phyloP scores from a whole-genome alignment of 2,113 vertebrate species.

The Calyptomena viridis region DNA sequence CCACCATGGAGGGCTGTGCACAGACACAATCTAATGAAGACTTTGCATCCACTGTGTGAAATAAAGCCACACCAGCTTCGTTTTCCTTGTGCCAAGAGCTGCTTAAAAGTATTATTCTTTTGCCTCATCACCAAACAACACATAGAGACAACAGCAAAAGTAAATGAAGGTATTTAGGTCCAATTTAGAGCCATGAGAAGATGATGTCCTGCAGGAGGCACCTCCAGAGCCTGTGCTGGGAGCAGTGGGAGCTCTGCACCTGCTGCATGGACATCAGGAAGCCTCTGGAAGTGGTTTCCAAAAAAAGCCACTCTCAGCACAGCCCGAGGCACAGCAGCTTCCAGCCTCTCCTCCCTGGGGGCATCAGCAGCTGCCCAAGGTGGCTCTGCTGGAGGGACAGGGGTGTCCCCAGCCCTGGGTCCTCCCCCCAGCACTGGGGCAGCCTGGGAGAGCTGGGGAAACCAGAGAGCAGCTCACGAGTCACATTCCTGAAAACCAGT shows the following conservation, averaged over 20 bases:
- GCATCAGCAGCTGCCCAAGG: not conserved
- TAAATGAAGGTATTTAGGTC: not conserved
- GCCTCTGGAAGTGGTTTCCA: not conserved
- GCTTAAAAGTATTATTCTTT: not conserved
- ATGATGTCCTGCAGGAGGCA: not conserved
- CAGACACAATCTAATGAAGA: not conserved
- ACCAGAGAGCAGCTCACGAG: not conserved
- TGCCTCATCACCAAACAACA: not conserved
- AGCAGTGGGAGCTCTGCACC: not conserved
- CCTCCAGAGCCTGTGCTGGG: not conserved
- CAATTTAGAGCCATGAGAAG: not conserved
- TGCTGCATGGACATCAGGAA: not conserved
- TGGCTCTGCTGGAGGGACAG: not conserved
- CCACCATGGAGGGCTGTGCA: not conserved
- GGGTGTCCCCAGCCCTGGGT: fast-evolving
- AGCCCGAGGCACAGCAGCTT: not conserved
- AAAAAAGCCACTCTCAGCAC: not conserved
- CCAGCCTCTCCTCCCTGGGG: fast-evolving
- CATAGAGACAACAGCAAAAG: not conserved
- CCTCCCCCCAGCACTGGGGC: not conserved
- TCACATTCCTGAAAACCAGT: not conserved
- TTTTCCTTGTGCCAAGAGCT: not conserved
- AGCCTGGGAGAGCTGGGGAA: not conserved
- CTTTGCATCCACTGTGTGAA: not conserved
- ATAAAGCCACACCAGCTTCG: not conserved